A percentile compares a stretch with the other conserved stretches of the same genome.
These are phyloP conservation scores for Acanthopleura granulata DNA, from an alignment of 2,888 invertebrate species.

Conservation along the genomic window DNA sequence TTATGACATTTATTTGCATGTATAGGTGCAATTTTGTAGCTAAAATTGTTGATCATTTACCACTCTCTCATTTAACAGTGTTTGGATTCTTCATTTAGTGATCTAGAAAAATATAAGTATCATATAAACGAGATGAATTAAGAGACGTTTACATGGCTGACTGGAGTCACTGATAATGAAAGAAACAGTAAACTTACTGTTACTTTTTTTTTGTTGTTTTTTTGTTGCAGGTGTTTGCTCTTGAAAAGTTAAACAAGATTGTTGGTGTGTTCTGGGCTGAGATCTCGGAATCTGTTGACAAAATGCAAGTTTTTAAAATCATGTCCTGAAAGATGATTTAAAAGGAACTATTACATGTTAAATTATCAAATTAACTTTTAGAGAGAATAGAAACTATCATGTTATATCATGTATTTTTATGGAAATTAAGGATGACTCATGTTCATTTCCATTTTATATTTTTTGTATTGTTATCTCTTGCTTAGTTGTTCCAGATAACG, in stretches of 20 bases:
- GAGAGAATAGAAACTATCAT: too few relatives aligned
- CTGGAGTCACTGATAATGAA: not conserved
- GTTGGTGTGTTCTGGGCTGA: constrained; percentile 99
- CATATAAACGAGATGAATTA: not conserved
- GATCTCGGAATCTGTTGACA: constrained; percentile 96
- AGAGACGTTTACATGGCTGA: not conserved
- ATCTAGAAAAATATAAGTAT: not conserved
- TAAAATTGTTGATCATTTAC: too few relatives aligned
- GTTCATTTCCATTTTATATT: too few relatives aligned
- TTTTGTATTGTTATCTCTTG: too few relatives aligned
- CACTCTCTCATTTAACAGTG: not conserved
- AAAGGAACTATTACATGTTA: too few relatives aligned
- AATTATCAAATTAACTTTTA: too few relatives aligned
- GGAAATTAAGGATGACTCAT: too few relatives aligned
- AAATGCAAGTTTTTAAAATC: constrained; percentile 78
- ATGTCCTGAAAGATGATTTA: too few relatives aligned
- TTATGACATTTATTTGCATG: too few relatives aligned
- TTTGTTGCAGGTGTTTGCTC: constrained; percentile 80
- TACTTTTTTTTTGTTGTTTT: constrained; percentile 21
- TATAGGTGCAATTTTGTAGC: too few relatives aligned
- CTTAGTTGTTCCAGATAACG: too few relatives aligned
- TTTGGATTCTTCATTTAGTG: not conserved
- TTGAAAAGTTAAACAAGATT: constrained; percentile 91
- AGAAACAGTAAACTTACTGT: not conserved
- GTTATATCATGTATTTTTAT: too few relatives aligned